Evolutionary conservation across 2,888 invertebrate genomes (phyloP).

Genomic region (Imbricaverruca yamaguchii): DNA sequence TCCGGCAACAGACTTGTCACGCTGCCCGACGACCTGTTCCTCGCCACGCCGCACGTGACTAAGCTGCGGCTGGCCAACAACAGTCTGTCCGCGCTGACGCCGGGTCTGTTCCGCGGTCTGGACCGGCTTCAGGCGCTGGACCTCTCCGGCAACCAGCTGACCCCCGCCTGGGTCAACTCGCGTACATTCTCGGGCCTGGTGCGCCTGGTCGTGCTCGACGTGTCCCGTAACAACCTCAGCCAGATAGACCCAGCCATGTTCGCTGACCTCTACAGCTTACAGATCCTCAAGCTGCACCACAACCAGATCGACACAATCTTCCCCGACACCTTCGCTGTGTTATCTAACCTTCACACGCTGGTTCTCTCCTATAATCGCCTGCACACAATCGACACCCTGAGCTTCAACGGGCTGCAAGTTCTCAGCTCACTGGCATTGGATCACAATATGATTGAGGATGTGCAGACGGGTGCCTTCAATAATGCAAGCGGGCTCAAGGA

Average conservation of each 20-base stretch:
- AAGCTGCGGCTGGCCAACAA: slow-evolving; percentile 70
- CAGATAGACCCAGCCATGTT: slow-evolving; percentile 75
- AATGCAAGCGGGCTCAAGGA: slow-evolving; percentile 73
- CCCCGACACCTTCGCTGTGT: slow-evolving; percentile 59
- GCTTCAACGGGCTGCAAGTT: slow-evolving; percentile 59
- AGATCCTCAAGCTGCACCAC: slow-evolving; percentile 53
- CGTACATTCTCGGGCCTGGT: slow-evolving; percentile 68
- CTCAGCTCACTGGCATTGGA: slow-evolving; percentile 61
- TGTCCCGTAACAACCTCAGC: slow-evolving; percentile 70
- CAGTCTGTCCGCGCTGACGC: slow-evolving; percentile 63
- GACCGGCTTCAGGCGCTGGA: slow-evolving; percentile 62
- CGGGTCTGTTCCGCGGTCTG: slow-evolving; percentile 63
- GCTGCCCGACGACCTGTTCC: slow-evolving; percentile 68
- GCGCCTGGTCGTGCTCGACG: slow-evolving; percentile 63
- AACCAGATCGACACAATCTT: slow-evolving; percentile 69
- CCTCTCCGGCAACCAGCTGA: slow-evolving; percentile 63
- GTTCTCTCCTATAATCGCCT: slow-evolving; percentile 73
- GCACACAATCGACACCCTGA: slow-evolving; percentile 49
- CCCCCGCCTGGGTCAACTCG: slow-evolving; percentile 67
- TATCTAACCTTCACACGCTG: slow-evolving; percentile 70
- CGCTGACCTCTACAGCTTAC: slow-evolving; percentile 73
- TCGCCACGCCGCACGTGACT: slow-evolving; percentile 59
- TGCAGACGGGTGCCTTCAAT: slow-evolving; percentile 64
- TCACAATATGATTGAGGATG: slow-evolving; percentile 65
- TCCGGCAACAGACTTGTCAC: slow-evolving; percentile 69